A percentile compares a stretch with the other conserved stretches of the same genome.
Evolutionary conservation across 2,113 vertebrate genomes (phyloP).

Genomic region (Syngnathus typhle): DNA sequence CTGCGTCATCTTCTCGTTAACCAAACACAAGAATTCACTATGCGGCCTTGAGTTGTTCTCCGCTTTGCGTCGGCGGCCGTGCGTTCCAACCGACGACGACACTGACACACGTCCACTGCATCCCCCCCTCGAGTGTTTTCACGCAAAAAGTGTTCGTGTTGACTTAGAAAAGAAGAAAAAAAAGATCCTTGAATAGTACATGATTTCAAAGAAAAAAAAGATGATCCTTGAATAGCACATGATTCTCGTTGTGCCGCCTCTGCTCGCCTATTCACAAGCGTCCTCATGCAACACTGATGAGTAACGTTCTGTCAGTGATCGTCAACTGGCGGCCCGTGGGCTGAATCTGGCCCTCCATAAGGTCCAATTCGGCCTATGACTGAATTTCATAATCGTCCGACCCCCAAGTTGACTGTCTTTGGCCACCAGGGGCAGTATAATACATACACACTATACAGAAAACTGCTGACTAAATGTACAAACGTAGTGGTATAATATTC

Average conservation of each 20-base stretch:
- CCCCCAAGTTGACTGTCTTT: too few relatives aligned
- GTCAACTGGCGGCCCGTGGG: too few relatives aligned
- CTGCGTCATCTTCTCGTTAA: not conserved
- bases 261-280: not conserved
- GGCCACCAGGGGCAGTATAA: too few relatives aligned
- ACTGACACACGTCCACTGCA: not conserved
- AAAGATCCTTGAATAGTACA: not conserved
- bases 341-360: too few relatives aligned
- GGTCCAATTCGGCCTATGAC: too few relatives aligned
- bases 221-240: not conserved
- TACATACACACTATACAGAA: too few relatives aligned
- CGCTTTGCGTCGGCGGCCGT: not conserved
- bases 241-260: not conserved
- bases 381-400: too few relatives aligned
- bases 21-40: not conserved
- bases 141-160: not conserved
- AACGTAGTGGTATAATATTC: too few relatives aligned
- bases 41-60: not conserved
- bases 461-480: too few relatives aligned
- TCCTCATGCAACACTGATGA: not conserved
- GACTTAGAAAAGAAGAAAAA: not conserved
- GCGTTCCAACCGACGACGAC: not conserved
- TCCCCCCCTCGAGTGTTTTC: not conserved
- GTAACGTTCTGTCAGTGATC: not conserved
- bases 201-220: not conserved